phyloP scores from a whole-genome alignment of 2,888 invertebrate species.

The Slavum lentiscoides region DNA sequence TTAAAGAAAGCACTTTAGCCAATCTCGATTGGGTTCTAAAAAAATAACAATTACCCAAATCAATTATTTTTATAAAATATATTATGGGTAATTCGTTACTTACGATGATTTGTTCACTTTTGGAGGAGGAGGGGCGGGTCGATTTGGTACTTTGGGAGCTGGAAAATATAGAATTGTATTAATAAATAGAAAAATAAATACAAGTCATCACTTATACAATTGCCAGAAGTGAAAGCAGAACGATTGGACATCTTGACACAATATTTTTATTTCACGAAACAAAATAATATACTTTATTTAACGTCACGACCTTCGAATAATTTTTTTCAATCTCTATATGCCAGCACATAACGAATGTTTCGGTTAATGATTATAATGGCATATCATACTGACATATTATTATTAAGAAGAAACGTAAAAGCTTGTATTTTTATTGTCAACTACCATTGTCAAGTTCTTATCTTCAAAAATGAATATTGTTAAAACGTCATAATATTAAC shows the following conservation, averaged over 20 bases:
- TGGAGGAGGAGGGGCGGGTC: slow-evolving; percentile 55
- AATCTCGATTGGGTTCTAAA: slow-evolving; percentile 38
- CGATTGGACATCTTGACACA: slow-evolving; percentile 34
- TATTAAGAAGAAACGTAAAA: slow-evolving; percentile 15
- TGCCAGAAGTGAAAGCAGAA: slow-evolving; percentile 40
- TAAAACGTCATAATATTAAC: background rate
- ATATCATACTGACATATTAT: background rate
- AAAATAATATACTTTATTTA: slow-evolving; percentile 2
- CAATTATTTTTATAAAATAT: too few relatives aligned
- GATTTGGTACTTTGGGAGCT: slow-evolving; percentile 54
- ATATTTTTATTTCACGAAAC: background rate
- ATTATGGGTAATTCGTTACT: background rate
- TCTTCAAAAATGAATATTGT: slow-evolving; percentile 15
- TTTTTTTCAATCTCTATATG: slow-evolving; percentile 39
- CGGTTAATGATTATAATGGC: slow-evolving; percentile 11
- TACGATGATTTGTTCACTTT: slow-evolving; percentile 52
- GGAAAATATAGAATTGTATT: slow-evolving; percentile 18
- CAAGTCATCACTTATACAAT: slow-evolving; percentile 8
- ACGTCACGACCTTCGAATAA: slow-evolving; percentile 47
- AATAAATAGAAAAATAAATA: background rate
- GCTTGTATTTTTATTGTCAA: background rate
- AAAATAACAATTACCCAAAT: background rate
- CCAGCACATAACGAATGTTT: slow-evolving; percentile 35
- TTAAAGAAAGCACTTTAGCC: slow-evolving; percentile 22
- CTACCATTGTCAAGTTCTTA: slow-evolving; percentile 13